Percentiles rank a stretch among this genome's conserved stretches.
Evolutionary conservation across 2,797 vertebrate species (phyloP).

Genomic region (Liparis tanakae): DNA sequence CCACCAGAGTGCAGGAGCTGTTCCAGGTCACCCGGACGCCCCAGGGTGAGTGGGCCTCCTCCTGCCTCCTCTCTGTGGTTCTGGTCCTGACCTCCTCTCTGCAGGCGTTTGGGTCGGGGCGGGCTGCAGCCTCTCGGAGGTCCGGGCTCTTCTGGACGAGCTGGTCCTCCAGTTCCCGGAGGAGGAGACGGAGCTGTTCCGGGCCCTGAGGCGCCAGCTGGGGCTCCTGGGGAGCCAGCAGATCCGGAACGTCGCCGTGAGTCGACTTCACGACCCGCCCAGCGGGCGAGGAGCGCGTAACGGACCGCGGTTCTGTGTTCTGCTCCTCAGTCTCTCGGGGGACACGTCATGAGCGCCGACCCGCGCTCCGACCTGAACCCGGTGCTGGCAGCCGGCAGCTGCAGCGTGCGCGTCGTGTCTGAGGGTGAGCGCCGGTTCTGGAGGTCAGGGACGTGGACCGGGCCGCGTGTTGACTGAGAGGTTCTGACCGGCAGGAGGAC

Average conservation of each 20-base stretch:
- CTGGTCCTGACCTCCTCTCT: background rate
- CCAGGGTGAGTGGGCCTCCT: conserved; percentile 58
- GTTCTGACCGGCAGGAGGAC: conserved; percentile 64
- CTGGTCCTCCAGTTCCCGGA: conserved; percentile 69
- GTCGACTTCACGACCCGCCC: conserved; percentile 34
- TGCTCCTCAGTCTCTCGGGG: conserved; percentile 91
- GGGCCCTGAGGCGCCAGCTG: conserved; percentile 85
- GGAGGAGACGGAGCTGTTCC: conserved; percentile 85
- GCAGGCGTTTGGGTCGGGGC: conserved; percentile 88
- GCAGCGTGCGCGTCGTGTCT: conserved; percentile 81
- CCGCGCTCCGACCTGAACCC: conserved; percentile 92
- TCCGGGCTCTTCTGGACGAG: conserved; percentile 80
- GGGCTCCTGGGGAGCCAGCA: conserved; percentile 86
- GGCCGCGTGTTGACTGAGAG: background rate
- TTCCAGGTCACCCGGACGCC: conserved; percentile 70
- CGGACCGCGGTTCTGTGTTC: background rate
- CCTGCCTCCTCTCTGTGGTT: background rate
- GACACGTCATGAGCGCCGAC: conserved; percentile 87
- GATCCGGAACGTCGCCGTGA: conserved; percentile 91
- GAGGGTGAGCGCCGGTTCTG: conserved; percentile 70
- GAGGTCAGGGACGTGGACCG: background rate
- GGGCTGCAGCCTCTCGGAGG: conserved; percentile 84
- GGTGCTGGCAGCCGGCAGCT: conserved; percentile 86
- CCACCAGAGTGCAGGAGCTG: conserved; percentile 85
- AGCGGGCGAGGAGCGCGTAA: too few relatives aligned